A percentile compares a stretch with the other conserved stretches of the same genome.
Evolutionary conservation across 2,888 invertebrate species (phyloP).

Genomic region (Lycia hirtaria): DNA sequence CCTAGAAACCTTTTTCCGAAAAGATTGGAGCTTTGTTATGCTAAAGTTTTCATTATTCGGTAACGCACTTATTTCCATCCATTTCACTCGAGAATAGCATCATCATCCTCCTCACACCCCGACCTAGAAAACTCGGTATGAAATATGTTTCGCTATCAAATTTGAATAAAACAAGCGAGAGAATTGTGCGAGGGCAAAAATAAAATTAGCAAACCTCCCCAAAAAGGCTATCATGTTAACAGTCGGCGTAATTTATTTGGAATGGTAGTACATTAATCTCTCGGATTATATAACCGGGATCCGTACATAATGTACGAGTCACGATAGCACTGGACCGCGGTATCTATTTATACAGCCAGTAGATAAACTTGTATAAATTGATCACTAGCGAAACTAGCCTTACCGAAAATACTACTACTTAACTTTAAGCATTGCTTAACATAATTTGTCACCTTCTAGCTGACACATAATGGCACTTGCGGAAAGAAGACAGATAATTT

Average conservation of each 20-base stretch:
- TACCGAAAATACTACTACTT: too few relatives aligned
- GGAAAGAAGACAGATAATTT: too few relatives aligned
- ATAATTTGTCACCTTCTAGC: too few relatives aligned
- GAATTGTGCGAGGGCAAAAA: conserved; percentile 46
- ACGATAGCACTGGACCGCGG: conserved; percentile 36
- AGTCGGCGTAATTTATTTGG: conserved; percentile 56
- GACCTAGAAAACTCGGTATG: conserved; percentile 65
- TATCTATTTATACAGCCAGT: conserved; percentile 11
- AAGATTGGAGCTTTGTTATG: conserved; percentile 44
- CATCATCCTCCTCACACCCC: conserved; percentile 46
- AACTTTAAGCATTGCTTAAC: too few relatives aligned
- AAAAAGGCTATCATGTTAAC: conserved; percentile 52
- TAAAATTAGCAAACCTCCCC: conserved; percentile 58
- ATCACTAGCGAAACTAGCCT: too few relatives aligned
- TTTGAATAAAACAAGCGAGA: conserved; percentile 59
- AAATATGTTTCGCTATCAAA: conserved; percentile 74
- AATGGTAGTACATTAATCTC: conserved; percentile 55
- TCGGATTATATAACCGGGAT: conserved; percentile 42
- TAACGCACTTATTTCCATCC: conserved; percentile 45
- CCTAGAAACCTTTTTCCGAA: conserved; percentile 11
- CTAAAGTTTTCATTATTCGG: conserved; percentile 46
- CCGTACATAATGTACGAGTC: conserved; percentile 41
- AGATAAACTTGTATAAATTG: background rate
- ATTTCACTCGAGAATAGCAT: conserved; percentile 45
- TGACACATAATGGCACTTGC: too few relatives aligned